Base-by-base conservation (phyloP, 2,113 vertebrate species). In the Plotosus lineatus region DNA sequence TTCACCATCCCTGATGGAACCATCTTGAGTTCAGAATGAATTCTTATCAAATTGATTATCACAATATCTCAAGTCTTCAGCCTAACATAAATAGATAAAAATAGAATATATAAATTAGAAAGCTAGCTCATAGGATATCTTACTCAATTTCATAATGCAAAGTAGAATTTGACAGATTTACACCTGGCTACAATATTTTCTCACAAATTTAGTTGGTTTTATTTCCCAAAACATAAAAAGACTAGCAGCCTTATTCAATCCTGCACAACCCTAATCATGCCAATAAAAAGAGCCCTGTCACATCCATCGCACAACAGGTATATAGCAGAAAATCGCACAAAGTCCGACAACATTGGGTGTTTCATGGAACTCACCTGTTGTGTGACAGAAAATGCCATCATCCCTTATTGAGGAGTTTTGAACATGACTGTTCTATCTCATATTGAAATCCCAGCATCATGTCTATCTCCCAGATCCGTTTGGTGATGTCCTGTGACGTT, bases 1-100 rank as follows among this genome's bases (percentile, higher is more conserved):
- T 77, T 58, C 71, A 85, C 63, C 83, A 65, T 80, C 85, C 42
- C 53, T 77, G n/a, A 78, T 60, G 88, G 48, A 46, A 87, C 21
- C 23, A 56, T 75, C 51, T 56, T 17, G 17, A 28, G 46, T 71
- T 46, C 66, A 66, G 28, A 42, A 42, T 73, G 28, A 23, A 9
- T 33, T 65, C 36, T 11, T 21, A 21, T 53, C 46, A 55, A 56
- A 55, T 56, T 55, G 56, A 74, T 72, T 55, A 51, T 28, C 55
- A 74, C n/a, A 38, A 77, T 10, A 40, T 75, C 19, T 36, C 6
- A 31, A 8, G 36, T 58, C 53, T 58, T 28, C 38, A 40, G 31
- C 4, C n/a, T 53, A 36, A 42, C 40, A 68, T 6, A 36, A 19
- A 72, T 31, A 31, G 38, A 44, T 44, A 50, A 58, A 42, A n/a